A percentile compares a stretch with the other conserved stretches of the same genome.
These are phyloP conservation scores for Alsophila aescularia DNA, from an alignment of 2,888 invertebrate genomes.

Conservation along the genomic window DNA sequence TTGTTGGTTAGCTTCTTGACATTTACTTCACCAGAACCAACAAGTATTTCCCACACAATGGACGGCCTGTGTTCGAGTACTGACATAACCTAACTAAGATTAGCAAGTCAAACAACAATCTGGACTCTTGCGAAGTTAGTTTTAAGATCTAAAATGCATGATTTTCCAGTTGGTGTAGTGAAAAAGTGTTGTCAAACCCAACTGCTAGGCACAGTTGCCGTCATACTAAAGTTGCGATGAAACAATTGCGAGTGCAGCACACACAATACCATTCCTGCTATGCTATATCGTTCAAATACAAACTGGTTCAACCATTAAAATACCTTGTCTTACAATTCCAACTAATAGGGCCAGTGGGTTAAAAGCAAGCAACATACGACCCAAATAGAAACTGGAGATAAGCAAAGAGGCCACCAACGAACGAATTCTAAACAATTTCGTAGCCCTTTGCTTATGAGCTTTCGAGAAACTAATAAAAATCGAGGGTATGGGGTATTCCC, in stretches of 20 bases:
- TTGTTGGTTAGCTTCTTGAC: conserved; percentile 8
- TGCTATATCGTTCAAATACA: conserved; percentile 9
- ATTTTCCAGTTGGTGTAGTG: background rate
- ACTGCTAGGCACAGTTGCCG: conserved; percentile 6
- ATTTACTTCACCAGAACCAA: no score
- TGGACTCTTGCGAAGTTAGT: background rate
- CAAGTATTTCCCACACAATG: conserved; percentile 7
- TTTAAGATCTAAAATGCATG: conserved; percentile 5
- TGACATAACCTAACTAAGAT: background rate
- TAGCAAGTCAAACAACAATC: background rate
- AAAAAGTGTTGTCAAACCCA: background rate
- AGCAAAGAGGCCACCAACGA: conserved; percentile 16
- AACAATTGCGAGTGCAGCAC: conserved; percentile 9
- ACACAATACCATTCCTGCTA: conserved; percentile 1
- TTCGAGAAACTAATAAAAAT: conserved; percentile 2
- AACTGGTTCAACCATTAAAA: conserved; percentile 18
- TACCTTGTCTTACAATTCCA: conserved; percentile 14
- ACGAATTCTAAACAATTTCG: conserved; percentile 2
- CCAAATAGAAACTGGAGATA: conserved; percentile 19
- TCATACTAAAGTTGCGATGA: conserved; percentile 18
- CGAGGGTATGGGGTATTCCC: background rate
- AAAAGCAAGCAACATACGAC: conserved; percentile 20
- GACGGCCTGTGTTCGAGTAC: conserved; percentile 2
- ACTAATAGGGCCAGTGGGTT: conserved; percentile 21
- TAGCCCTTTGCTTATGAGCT: conserved; percentile 1